phyloP scores from a whole-genome alignment of 1,140 invertebrate species.

The Chymomyza costata region DNA sequence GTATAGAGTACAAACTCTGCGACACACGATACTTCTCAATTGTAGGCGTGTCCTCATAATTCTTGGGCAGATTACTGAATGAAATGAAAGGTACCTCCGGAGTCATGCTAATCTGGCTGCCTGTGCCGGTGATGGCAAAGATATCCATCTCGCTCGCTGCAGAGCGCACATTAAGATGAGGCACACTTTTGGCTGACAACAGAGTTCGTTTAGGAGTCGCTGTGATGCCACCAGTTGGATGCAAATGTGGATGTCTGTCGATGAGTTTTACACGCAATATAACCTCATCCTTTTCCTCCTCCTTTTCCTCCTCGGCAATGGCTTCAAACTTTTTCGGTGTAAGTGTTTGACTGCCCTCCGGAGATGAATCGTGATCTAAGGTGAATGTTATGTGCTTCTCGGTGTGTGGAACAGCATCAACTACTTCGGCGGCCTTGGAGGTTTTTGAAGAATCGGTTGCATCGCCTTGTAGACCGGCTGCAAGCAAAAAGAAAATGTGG shows the following conservation, averaged over 20 bases:
- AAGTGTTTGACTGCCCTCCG: conserved; percentile 60
- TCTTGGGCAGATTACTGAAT: conserved; percentile 67
- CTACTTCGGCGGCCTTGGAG: background rate
- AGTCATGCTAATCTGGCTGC: conserved; percentile 72
- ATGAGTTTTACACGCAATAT: conserved; percentile 63
- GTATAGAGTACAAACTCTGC: conserved; percentile 69
- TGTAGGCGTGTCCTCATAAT: conserved; percentile 74
- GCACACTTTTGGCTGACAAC: conserved; percentile 66
- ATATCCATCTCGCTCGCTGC: conserved; percentile 72
- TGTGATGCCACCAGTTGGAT: conserved; percentile 18
- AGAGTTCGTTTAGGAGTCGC: conserved; percentile 52
- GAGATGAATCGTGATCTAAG: conserved; percentile 52
- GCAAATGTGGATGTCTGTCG: conserved; percentile 59
- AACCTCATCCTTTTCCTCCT: conserved; percentile 60
- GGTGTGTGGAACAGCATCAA: background rate
- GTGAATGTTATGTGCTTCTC: conserved; percentile 70
- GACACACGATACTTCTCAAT: conserved; percentile 74
- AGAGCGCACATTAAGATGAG: conserved; percentile 59
- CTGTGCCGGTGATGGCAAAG: conserved; percentile 64
- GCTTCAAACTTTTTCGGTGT: conserved; percentile 61
- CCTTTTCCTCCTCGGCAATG: conserved; percentile 64
- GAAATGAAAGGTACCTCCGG: conserved; percentile 74
- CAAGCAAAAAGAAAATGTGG: conserved; percentile 2
- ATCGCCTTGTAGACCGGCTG: conserved; percentile 42
- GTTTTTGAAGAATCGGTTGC: conserved; percentile 37